Evolutionary conservation across 1,140 invertebrate genomes (phyloP), one percentile per base, ranked within the genome.

Genomic region (Musca vetustissima): DNA sequence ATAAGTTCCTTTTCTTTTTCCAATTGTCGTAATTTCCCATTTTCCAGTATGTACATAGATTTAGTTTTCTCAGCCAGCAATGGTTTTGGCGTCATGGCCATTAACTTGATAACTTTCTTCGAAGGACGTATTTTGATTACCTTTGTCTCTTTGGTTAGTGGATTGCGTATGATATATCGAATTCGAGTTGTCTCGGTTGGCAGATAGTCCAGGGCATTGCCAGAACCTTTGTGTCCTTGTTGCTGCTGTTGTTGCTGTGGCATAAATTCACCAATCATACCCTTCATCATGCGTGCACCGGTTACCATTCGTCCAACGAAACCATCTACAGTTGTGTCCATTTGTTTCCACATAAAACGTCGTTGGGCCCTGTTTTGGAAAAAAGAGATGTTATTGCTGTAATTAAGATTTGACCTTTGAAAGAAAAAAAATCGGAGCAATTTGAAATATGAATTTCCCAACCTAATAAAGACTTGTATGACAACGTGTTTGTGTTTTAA

Each of bases 341-440:
- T 80, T 70, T 80, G 71, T 49, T 80, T 73, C 78, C 78, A 80
- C 78, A 80, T 80, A 50, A 80, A 80, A 36, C 78, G 78, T 0
- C 78, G 76, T 17, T 80, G 76, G 19, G 78, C 74, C 72, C 78
- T 80, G 28, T 24, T 28, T n/a, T n/a, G n/a, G 28, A 28, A 28
- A 28, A 28, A 4, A 28, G 28, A 28, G n/a, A n/a, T n/a, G n/a
- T n/a, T n/a, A n/a, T n/a, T n/a, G n/a, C n/a, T n/a, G n/a, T n/a
- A n/a, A n/a, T n/a, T n/a, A n/a, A n/a, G n/a, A n/a, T n/a, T n/a
- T n/a, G n/a, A n/a, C n/a, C n/a, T n/a, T n/a, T n/a, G n/a, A n/a
- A n/a, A n/a, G n/a, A n/a, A n/a, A n/a, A n/a, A n/a, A n/a, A n/a
- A n/a, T n/a, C n/a, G n/a, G n/a, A n/a, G n/a, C n/a, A n/a, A n/a